Evolutionary conservation across 2,113 vertebrate species (phyloP).

Genomic region (Puma concolor): DNA sequence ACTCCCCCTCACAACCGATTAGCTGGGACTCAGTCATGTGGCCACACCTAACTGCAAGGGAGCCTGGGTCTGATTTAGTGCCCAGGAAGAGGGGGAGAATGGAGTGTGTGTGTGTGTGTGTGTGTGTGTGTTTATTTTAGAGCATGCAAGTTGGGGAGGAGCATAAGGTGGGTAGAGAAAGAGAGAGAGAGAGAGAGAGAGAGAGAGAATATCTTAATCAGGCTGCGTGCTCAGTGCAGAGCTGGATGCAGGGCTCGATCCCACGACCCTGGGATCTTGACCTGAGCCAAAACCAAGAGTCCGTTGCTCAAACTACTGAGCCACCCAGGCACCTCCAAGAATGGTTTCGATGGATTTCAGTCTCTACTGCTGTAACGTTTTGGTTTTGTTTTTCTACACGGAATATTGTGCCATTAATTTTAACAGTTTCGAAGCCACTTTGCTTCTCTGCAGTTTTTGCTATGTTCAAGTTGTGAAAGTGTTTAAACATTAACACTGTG

Average conservation of each 20-base stretch:
- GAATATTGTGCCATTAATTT: background rate
- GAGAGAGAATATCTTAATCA: too few species aligned
- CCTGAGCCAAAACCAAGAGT: too few species aligned
- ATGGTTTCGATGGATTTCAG: background rate
- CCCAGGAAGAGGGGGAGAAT: background rate
- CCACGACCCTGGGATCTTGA: too few species aligned
- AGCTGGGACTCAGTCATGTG: background rate
- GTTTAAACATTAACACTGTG: background rate
- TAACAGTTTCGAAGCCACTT: background rate
- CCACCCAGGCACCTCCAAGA: background rate
- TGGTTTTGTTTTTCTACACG: background rate
- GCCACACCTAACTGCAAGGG: background rate
- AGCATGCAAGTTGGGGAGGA: too few species aligned
- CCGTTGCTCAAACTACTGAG: too few species aligned
- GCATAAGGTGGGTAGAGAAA: too few species aligned
- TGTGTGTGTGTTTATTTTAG: too few species aligned
- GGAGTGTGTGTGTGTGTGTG: too few species aligned
- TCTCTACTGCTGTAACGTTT: background rate
- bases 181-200: too few species aligned
- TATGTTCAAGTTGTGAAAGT: background rate
- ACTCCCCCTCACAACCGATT: background rate
- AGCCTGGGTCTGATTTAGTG: background rate
- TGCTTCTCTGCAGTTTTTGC: background rate
- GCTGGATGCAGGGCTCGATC: too few species aligned
- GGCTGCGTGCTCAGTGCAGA: too few species aligned